A percentile compares a stretch with the other conserved stretches of the same genome.
These are phyloP conservation scores for Aphaenogaster floridana DNA, from an alignment of 1,140 invertebrate genomes.

Conservation along the genomic window DNA sequence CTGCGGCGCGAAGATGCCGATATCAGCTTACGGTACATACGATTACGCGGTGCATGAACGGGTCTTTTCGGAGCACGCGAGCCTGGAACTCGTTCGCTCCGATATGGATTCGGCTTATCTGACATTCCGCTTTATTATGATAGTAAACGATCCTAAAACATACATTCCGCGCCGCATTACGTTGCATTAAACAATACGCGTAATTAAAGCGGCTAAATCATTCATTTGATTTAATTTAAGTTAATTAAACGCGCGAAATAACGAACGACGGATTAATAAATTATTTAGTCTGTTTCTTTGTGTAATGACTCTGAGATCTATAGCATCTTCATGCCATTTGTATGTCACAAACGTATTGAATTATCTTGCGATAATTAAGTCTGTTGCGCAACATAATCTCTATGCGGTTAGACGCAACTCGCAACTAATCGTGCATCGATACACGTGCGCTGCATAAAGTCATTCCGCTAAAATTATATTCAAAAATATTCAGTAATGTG, in stretches of 20 bases:
- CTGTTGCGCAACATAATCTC: not conserved
- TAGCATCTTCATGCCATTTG: no score
- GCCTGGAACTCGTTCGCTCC: slow-evolving; percentile 19
- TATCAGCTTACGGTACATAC: slow-evolving; percentile 73
- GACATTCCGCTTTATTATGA: slow-evolving; percentile 41
- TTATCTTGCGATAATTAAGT: slow-evolving; percentile 8
- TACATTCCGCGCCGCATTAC: not conserved
- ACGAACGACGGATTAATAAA: not conserved
- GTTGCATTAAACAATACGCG: not conserved
- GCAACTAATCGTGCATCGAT: not conserved
- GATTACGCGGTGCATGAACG: slow-evolving; percentile 22
- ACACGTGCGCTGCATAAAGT: not conserved
- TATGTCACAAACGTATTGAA: not conserved
- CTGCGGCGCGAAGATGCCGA: slow-evolving; percentile 64
- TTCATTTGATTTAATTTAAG: slow-evolving; percentile 7
- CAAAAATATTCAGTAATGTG: slow-evolving; percentile 19
- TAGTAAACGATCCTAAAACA: slow-evolving; percentile 31
- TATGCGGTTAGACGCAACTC: not conserved
- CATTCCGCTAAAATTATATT: slow-evolving; percentile 15
- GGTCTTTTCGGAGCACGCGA: slow-evolving; percentile 46
- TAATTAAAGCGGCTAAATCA: not conserved
- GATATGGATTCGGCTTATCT: slow-evolving; percentile 42
- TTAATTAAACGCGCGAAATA: not conserved
- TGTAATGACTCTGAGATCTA: not conserved
- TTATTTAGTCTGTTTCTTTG: not conserved